Evolutionary conservation across 1,140 invertebrate genomes (phyloP), one percentile per base, ranked within the genome.

Genomic region (Drosophila truncata): DNA sequence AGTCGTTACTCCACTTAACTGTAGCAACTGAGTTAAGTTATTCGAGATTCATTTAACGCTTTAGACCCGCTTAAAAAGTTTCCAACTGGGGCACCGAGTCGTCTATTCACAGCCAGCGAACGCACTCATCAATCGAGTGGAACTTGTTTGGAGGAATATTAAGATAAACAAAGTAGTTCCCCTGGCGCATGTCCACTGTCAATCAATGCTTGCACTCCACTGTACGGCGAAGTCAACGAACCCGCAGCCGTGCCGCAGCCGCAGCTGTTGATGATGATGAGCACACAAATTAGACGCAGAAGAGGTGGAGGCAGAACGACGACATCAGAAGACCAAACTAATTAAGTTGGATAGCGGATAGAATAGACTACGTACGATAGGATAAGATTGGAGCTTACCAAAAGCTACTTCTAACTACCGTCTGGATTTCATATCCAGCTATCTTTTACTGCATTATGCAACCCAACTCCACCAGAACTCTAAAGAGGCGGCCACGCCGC

Each of bases 171-270:
- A 66, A 64, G 52, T 74, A 52, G 73, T 66, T 75, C 70, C 63
- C 46, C 47, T 49, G 52, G 62, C 83, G 75, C 72, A 82, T 85
- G 82, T 85, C 82, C 84, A 88, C 80, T 88, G 83, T 86, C 83
- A 86, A 86, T 86, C 83, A 86, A 86, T 88, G 84, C 76, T 77
- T 80, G 83, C 83, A 86, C 77, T 86, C 80, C 83, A 86, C 79
- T 83, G 63, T 46, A 37, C 64, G 64, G 33, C 47, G 16, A 46
- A 82, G 71, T 84, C 81, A 83, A 63, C 78, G 81, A 83, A 76
- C 81, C 62, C 62, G 73, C 61, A 44, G 42, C 42, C 41, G 18
- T 44, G 42, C 42, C 41, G 18, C 20, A 37, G 64, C 60, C 61
- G 65, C 58, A 69, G 65, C 65, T 69, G 65, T 50, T 69, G 65